Evolutionary conservation across 2,888 invertebrate species (phyloP), one percentile per base, ranked within the genome.

Genomic region (Linnaemya tessellans): DNA sequence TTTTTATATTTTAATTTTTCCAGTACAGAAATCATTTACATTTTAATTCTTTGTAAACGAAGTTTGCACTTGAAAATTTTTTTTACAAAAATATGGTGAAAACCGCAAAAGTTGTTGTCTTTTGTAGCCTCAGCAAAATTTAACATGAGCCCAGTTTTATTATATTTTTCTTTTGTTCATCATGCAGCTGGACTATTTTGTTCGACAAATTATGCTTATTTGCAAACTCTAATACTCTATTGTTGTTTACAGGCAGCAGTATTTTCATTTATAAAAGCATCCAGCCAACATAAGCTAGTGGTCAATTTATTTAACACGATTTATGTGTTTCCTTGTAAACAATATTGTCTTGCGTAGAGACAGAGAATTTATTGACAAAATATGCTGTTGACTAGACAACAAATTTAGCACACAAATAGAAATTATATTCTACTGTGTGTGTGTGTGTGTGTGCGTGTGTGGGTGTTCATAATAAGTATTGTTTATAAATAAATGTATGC

Each of bases 321-420:
- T 82, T 77, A 77, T 77, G 46, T 70, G 46, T 58, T 77, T 58
- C 73, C 67, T 73, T 73, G 79, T 62, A 54, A 62, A 74, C 80
- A 73, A 68, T 79, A 74, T 84, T 79, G 67, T 79, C 67, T 54
- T 73, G 30, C 13, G 5, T 18, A n/a, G 11, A n/a, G 60, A 15
- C 11, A 58, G 41, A 79, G 51, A 80, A 86, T 80, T 80, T 83
- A 86, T 80, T 62, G 56, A 80, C 51, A 65, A 83, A 71, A 80
- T 70, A 51, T 85, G 78, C 25, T 82, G 51, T 77, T 73, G 83
- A 83, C 83, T 80, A 86, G 83, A 77, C 83, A 83, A 77, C 67
- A 67, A 68, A 38, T 60, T 79, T 49, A 20, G n/a, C 35, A 74
- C 35, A 77, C 58, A 79, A 60, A 68, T 51, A 58, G 41, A 68